A percentile compares a stretch with the other conserved stretches of the same genome.
phyloP scores from a whole-genome alignment of 2,797 vertebrate species.

The Sternarchorhynchus goeldii region DNA sequence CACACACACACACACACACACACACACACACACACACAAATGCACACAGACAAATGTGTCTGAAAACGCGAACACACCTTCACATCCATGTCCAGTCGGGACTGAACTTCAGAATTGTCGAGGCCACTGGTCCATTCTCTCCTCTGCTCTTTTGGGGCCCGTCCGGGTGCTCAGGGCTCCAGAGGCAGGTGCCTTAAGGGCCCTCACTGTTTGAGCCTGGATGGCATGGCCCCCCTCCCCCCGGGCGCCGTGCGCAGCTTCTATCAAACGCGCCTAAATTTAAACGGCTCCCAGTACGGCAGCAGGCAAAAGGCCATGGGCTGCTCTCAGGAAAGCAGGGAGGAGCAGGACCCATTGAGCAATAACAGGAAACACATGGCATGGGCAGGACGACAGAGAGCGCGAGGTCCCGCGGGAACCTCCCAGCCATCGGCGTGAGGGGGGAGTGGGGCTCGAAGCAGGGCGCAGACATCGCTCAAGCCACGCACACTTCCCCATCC shows the following conservation, averaged over 20 bases:
- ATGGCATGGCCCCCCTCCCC: constrained; percentile 29
- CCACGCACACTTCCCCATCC: constrained; percentile 41
- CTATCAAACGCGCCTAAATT: constrained; percentile 73
- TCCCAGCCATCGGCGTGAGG: constrained; percentile 30
- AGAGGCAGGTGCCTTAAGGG: neutral
- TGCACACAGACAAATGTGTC: neutral
- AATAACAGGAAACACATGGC: constrained; percentile 59
- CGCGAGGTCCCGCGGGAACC: constrained; percentile 9
- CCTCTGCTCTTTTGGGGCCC: no score
- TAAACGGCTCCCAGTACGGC: constrained; percentile 77
- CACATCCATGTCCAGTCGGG: constrained; percentile 1
- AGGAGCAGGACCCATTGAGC: constrained; percentile 70
- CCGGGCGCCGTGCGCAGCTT: constrained; percentile 35
- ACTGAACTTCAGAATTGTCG: neutral
- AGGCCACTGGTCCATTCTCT: neutral
- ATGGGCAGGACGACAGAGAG: constrained; percentile 32
- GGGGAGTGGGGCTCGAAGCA: constrained; percentile 2
- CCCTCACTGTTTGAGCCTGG: constrained; percentile 27
- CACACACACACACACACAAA: constrained; percentile 9
- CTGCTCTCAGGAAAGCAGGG: constrained; percentile 81
- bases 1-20: neutral
- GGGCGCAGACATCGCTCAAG: neutral
- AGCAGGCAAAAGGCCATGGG: constrained; percentile 79
- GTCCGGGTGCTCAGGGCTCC: no score
- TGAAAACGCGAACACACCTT: neutral